Evolutionary conservation across 2,113 vertebrate genomes (phyloP).

Genomic region (Chrysochloris asiatica): DNA sequence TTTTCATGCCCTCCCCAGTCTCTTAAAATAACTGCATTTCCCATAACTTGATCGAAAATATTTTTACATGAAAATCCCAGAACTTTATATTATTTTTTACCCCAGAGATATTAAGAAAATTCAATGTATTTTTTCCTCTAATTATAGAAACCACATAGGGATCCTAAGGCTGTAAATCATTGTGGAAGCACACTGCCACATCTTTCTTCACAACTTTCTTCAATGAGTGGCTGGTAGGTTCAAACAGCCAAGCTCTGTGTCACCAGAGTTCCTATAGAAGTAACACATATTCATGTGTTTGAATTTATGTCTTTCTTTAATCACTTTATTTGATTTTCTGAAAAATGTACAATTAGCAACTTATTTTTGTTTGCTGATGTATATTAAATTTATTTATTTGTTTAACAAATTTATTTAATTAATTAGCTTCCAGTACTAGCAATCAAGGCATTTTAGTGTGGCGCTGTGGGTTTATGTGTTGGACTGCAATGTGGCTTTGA

Average conservation of each 20-base stretch:
- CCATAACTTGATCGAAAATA: not conserved
- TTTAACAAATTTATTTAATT: conserved; percentile 16
- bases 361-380: conserved; percentile 29
- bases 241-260: too few species aligned
- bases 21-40: not conserved
- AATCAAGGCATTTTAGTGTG: too few species aligned
- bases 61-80: conserved; percentile 9
- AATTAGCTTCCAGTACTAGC: too few species aligned
- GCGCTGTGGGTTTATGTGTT: too few species aligned
- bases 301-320: not conserved
- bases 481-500: too few species aligned
- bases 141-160: not conserved
- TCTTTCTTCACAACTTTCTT: too few species aligned
- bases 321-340: conserved; percentile 42
- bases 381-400: conserved; percentile 12
- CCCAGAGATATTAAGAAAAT: not conserved
- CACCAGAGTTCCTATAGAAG: too few species aligned
- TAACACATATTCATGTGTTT: not conserved
- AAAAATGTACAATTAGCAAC: not conserved
- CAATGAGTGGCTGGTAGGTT: too few species aligned
- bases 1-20: not conserved
- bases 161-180: too few species aligned
- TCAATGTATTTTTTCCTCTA: not conserved
- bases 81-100: not conserved
- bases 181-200: too few species aligned